Percentiles rank a stretch among this genome's conserved stretches.
Conservation (phyloP, 2,113 vertebrate species). For the Recurvirostra avosetta region DNA sequence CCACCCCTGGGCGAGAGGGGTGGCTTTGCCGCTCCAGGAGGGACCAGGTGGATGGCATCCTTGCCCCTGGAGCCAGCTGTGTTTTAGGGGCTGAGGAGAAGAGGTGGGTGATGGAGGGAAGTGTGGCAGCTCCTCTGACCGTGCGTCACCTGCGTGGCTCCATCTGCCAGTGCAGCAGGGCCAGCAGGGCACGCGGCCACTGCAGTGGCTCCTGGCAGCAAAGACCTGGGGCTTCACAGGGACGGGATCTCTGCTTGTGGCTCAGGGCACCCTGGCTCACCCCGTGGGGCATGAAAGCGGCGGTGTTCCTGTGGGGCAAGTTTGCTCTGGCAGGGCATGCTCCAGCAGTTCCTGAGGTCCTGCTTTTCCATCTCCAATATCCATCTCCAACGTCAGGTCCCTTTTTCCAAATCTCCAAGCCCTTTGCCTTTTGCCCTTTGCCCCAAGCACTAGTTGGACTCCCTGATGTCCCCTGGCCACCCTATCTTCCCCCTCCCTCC, state of each 20-base stretch:
- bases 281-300: not conserved
- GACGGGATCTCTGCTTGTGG: not conserved
- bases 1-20: not conserved
- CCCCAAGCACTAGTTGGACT: not conserved
- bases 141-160: accelerated
- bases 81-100: not conserved
- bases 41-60: not conserved
- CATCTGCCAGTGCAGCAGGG: accelerated
- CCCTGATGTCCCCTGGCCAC: not conserved
- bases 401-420: not conserved
- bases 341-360: not conserved
- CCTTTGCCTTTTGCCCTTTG: not conserved
- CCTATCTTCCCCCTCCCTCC: not conserved
- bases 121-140: not conserved
- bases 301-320: accelerated
- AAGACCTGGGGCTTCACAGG: not conserved
- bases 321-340: not conserved
- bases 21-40: not conserved
- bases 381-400: not conserved
- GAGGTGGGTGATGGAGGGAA: not conserved
- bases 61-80: not conserved
- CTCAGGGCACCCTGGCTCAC: not conserved
- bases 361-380: not conserved
- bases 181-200: accelerated
- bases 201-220: accelerated